Evolutionary conservation across 2,888 invertebrate genomes (phyloP).

Genomic region (Chorisops tibialis): DNA sequence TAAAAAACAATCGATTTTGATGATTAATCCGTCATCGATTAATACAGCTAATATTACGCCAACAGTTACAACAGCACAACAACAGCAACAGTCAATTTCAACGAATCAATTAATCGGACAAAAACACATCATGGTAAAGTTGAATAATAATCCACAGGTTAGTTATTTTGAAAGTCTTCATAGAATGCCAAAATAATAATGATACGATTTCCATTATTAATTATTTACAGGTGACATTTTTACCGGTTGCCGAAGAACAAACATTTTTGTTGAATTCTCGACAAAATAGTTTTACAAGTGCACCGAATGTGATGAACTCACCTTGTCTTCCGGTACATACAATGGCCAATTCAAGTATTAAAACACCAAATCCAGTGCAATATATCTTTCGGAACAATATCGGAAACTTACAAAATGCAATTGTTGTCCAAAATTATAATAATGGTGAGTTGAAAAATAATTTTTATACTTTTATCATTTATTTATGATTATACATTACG

Average conservation of each 20-base stretch:
- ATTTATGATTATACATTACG: no score
- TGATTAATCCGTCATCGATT: constrained; percentile 31
- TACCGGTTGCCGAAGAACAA: constrained; percentile 36
- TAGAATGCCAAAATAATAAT: neutral
- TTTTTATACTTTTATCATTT: no score
- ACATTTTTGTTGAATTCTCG: constrained; percentile 32
- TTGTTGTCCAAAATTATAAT: constrained; percentile 36
- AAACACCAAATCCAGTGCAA: constrained; percentile 38
- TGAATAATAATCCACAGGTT: constrained; percentile 48
- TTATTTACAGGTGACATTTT: constrained; percentile 36
- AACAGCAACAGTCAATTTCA: constrained; percentile 31
- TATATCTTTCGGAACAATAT: constrained; percentile 49
- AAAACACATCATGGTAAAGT: constrained; percentile 46
- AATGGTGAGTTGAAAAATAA: no score
- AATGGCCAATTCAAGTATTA: constrained; percentile 13
- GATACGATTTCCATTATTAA: neutral
- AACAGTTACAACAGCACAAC: constrained; percentile 30
- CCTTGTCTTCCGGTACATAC: constrained; percentile 21
- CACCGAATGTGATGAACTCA: constrained; percentile 18
- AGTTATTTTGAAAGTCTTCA: constrained; percentile 9
- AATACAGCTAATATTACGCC: constrained; percentile 28
- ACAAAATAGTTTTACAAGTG: constrained; percentile 24
- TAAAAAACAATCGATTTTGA: constrained; percentile 31
- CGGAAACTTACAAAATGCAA: constrained; percentile 32
- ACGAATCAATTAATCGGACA: constrained; percentile 38